Evolutionary conservation across 2,797 vertebrate species (phyloP).

Genomic region (Mustela erminea): DNA sequence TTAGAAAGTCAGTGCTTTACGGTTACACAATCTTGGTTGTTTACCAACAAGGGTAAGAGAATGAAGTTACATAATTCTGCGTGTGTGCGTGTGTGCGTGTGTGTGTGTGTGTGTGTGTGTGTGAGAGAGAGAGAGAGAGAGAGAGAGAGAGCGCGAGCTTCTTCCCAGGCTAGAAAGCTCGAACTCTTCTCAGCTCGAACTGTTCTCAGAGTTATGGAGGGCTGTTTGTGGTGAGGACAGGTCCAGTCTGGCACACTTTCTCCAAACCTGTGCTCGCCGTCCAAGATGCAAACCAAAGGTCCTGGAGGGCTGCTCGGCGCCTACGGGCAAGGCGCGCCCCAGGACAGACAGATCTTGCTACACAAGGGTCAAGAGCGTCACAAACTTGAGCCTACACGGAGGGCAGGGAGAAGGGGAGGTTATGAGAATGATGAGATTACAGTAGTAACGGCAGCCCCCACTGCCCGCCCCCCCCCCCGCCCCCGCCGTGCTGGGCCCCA

Average conservation of each 20-base stretch:
- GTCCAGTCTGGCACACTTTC: background rate
- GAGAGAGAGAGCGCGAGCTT: background rate
- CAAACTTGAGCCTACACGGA: background rate
- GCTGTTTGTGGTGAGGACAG: background rate
- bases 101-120: background rate
- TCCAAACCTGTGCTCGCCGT: background rate
- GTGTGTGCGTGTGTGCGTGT: background rate
- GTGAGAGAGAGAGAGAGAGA: background rate
- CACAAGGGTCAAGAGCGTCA: background rate
- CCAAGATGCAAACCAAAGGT: background rate
- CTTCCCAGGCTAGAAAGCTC: background rate
- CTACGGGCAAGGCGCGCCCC: background rate
- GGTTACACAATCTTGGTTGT: background rate
- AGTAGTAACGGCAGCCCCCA: rapidly evolving
- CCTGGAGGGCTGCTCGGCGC: background rate
- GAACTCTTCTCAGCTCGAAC: background rate
- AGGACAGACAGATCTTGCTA: background rate
- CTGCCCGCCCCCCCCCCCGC: rapidly evolving
- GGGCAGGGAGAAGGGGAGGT: background rate
- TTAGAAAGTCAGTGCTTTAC: background rate
- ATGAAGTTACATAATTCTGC: background rate
- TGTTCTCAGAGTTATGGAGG: background rate
- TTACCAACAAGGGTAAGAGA: conserved; percentile 18
- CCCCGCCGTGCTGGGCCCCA: rapidly evolving
- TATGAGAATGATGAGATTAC: background rate